These are phyloP conservation scores for Psilanteris sp. DNA, from an alignment of 1,140 invertebrate species.

Conservation along the genomic window DNA sequence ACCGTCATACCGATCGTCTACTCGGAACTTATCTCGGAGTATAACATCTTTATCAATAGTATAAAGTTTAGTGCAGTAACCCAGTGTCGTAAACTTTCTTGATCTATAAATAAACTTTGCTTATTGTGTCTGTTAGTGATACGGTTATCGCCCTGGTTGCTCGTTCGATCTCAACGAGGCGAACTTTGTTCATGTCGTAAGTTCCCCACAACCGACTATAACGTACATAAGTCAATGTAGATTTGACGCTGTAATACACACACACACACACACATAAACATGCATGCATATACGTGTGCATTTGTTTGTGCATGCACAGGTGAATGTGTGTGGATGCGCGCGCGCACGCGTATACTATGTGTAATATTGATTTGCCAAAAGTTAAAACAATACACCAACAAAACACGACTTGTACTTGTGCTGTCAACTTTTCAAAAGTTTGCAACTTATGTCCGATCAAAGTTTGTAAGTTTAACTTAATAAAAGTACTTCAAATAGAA, in stretches of 20 bases:
- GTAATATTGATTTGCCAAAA: constrained; percentile 48
- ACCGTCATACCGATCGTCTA: constrained; percentile 34
- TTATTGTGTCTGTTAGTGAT: constrained; percentile 72
- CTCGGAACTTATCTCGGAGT: constrained; percentile 38
- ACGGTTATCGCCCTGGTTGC: constrained; percentile 66
- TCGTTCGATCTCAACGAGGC: constrained; percentile 61
- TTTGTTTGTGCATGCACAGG: no score
- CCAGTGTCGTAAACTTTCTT: constrained; percentile 66
- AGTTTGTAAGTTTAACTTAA: constrained; percentile 10
- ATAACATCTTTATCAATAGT: constrained; percentile 62
- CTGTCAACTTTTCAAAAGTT: constrained; percentile 22
- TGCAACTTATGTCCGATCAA: constrained; percentile 12
- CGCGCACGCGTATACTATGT: no score
- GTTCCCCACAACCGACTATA: constrained; percentile 47
- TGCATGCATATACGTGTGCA: background rate
- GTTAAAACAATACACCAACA: constrained; percentile 39
- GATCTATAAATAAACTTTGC: constrained; percentile 67
- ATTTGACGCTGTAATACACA: constrained; percentile 43
- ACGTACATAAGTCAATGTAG: constrained; percentile 59
- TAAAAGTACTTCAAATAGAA: background rate
- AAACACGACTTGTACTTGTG: constrained; percentile 15
- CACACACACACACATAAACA: no score
- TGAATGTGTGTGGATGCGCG: no score
- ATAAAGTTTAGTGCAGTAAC: constrained; percentile 68
- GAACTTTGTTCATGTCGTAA: constrained; percentile 62